phyloP scores from a whole-genome alignment of 2,797 vertebrate genomes.

The Pteropus rufus region DNA sequence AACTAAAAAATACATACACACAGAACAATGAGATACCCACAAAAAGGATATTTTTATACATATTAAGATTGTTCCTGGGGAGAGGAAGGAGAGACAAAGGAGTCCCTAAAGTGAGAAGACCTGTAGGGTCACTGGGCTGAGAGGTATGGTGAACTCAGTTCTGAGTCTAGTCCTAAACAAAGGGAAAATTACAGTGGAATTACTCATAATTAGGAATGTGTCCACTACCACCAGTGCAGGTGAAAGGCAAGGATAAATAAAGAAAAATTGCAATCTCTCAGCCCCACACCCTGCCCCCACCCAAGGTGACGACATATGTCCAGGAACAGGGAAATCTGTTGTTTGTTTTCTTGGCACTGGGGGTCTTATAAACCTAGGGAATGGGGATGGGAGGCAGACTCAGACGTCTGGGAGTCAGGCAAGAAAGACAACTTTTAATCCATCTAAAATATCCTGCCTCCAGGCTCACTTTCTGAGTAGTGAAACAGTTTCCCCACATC shows the following conservation, averaged over 20 bases:
- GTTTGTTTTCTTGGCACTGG: neutral
- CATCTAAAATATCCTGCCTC: neutral
- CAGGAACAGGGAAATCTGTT: neutral
- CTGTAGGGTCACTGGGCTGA: neutral
- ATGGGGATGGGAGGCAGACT: neutral
- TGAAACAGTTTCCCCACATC: neutral
- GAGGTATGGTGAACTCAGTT: neutral
- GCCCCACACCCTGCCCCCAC: neutral
- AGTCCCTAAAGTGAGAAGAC: neutral
- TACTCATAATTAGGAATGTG: neutral
- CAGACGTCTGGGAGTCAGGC: neutral
- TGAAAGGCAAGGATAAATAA: neutral
- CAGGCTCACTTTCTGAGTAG: neutral
- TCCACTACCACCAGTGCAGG: neutral
- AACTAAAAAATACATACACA: neutral
- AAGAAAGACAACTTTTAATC: neutral
- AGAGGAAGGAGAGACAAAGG: neutral
- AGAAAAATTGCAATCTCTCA: neutral
- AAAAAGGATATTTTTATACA: neutral
- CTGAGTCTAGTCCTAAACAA: neutral
- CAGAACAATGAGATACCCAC: neutral
- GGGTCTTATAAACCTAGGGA: neutral
- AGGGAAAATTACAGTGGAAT: fast-evolving
- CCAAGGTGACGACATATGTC: neutral
- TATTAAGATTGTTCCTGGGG: neutral